These are phyloP conservation scores for Dicentrarchus labrax DNA, from an alignment of 2,113 vertebrate genomes.

Conservation along the genomic window DNA sequence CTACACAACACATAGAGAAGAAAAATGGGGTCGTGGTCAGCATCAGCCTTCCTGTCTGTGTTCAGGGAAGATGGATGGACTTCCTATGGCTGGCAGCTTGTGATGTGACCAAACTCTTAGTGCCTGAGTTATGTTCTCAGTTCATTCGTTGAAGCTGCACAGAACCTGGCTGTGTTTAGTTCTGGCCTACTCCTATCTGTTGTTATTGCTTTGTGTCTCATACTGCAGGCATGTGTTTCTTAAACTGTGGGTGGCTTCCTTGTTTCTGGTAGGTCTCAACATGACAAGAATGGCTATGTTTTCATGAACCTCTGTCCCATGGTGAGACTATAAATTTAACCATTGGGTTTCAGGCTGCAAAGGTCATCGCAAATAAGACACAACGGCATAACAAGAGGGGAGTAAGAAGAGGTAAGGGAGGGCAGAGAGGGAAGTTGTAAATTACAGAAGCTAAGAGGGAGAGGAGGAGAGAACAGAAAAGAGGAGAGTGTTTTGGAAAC, in stretches of 20 bases:
- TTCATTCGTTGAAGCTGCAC: slow-evolving; percentile 45
- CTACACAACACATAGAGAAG: not conserved
- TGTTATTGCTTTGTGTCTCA: slow-evolving; percentile 55
- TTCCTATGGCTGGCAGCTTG: slow-evolving; percentile 35
- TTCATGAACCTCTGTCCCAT: slow-evolving; percentile 43
- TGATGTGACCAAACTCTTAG: slow-evolving; percentile 33
- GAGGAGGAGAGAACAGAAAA: slow-evolving; percentile 34
- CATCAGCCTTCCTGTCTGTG: slow-evolving; percentile 19
- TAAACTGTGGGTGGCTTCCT: slow-evolving; percentile 64
- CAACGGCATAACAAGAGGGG: slow-evolving; percentile 4
- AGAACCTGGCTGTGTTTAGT: slow-evolving; percentile 50
- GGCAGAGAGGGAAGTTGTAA: slow-evolving; percentile 29
- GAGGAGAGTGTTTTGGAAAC: slow-evolving; percentile 43
- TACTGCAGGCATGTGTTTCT: slow-evolving; percentile 43
- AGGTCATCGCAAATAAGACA: slow-evolving; percentile 51
- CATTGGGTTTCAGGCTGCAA: slow-evolving; percentile 22
- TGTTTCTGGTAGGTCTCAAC: slow-evolving; percentile 67
- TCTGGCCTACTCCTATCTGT: slow-evolving; percentile 51
- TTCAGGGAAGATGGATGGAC: slow-evolving; percentile 51
- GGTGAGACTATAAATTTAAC: slow-evolving; percentile 46
- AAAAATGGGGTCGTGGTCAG: slow-evolving; percentile 16
- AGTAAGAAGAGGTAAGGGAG: not conserved
- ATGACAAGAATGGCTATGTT: slow-evolving; percentile 68
- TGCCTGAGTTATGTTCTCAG: slow-evolving; percentile 39
- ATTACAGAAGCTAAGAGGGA: slow-evolving; percentile 20